phyloP scores from a whole-genome alignment of 1,140 invertebrate species.

The Drosophila tropicalis region DNA sequence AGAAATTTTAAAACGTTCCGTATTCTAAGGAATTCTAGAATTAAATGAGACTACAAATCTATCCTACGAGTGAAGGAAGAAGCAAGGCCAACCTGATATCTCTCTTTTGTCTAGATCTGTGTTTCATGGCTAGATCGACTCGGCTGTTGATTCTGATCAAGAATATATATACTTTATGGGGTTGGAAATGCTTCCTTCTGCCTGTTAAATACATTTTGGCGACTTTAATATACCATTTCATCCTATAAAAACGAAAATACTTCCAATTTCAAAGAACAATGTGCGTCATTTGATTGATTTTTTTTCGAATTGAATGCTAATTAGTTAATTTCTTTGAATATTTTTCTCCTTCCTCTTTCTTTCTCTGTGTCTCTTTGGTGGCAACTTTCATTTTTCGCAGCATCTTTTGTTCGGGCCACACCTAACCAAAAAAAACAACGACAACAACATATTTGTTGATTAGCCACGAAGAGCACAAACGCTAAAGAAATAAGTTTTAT shows the following conservation, averaged over 20 bases:
- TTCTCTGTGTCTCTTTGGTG: neutral
- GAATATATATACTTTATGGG: no score
- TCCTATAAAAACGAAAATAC: neutral
- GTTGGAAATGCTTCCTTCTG: no score
- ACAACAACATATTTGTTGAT: slow-evolving; percentile 7
- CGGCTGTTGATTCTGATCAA: no score
- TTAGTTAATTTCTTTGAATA: neutral
- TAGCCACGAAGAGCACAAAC: neutral
- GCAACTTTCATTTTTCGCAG: slow-evolving; percentile 6
- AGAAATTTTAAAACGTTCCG: no score
- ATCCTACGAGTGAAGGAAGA: no score
- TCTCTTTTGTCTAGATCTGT: no score
- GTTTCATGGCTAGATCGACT: no score
- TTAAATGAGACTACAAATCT: no score
- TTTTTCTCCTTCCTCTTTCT: neutral
- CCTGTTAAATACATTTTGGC: no score
- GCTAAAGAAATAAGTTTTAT: neutral
- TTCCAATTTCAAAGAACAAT: neutral
- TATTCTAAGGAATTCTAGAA: no score
- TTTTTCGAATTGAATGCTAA: slow-evolving; percentile 2
- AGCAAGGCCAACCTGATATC: no score
- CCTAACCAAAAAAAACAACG: neutral
- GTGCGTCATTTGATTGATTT: slow-evolving; percentile 1
- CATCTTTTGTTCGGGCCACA: slow-evolving; percentile 5
- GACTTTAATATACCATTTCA: no score